Percentiles rank a stretch among this genome's conserved stretches.
These are phyloP conservation scores for Oncopeltus fasciatus DNA, from an alignment of 1,140 invertebrate genomes.

Conservation along the genomic window DNA sequence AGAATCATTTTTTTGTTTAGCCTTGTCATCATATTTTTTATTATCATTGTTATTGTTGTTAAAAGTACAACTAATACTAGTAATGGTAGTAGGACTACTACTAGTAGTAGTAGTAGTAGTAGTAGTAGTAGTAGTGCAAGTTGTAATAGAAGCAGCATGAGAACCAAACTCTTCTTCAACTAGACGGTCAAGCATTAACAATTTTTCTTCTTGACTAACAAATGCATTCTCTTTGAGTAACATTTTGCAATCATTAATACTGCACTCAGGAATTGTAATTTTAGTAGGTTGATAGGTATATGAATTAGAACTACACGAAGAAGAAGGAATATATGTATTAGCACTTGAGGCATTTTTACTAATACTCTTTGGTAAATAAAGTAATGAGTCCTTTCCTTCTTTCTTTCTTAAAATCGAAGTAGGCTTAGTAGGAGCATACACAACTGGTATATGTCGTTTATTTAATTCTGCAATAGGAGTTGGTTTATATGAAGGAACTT, in stretches of 20 bases:
- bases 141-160: no score
- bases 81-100: no score
- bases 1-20: no score
- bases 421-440: conserved; percentile 22
- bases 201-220: neutral
- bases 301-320: neutral
- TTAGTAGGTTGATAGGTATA: neutral
- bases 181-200: neutral
- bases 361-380: neutral
- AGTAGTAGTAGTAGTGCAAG: no score
- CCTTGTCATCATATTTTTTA: no score
- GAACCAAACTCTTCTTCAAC: conserved; percentile 1
- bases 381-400: neutral
- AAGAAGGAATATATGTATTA: neutral
- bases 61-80: no score
- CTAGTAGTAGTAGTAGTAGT: no score
- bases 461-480: conserved; percentile 44
- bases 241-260: no score
- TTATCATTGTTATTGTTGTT: no score
- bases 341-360: neutral
- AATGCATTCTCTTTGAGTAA: no score
- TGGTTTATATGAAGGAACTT: conserved; percentile 36
- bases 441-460: conserved; percentile 35
- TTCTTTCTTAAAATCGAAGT: neutral
- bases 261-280: neutral